phyloP scores from a whole-genome alignment of 2,888 invertebrate species.

The Aspidiotus rigidus region DNA sequence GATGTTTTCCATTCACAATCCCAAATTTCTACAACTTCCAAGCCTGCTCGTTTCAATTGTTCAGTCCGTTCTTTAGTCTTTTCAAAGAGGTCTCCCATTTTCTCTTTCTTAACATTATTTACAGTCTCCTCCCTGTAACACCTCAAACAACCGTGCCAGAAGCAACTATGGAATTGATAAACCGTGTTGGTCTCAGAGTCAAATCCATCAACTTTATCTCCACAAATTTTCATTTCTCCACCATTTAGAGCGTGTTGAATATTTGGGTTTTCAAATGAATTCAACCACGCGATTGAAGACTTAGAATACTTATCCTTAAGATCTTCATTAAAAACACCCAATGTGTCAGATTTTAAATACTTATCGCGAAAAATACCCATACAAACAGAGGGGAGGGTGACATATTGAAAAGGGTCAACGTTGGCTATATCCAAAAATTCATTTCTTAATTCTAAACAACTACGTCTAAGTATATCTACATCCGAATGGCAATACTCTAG shows the following conservation, averaged over 20 bases:
- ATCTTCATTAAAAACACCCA: too few relatives aligned
- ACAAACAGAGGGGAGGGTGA: too few relatives aligned
- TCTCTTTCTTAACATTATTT: conserved; percentile 15
- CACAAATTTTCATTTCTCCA: conserved; percentile 6
- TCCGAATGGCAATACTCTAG: too few relatives aligned
- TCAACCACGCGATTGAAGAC: too few relatives aligned
- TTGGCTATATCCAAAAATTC: too few relatives aligned
- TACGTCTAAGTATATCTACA: too few relatives aligned
- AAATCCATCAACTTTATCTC: conserved; percentile 27
- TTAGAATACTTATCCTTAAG: too few relatives aligned
- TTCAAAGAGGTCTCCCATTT: conserved; percentile 29
- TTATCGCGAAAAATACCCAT: too few relatives aligned
- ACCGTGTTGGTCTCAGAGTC: conserved; percentile 17
- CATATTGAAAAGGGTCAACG: too few relatives aligned
- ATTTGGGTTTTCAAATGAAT: too few relatives aligned
- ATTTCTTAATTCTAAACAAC: too few relatives aligned
- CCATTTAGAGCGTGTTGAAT: neutral
- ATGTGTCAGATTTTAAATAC: too few relatives aligned
- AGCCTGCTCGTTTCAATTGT: conserved; percentile 21
- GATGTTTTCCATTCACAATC: conserved; percentile 34
- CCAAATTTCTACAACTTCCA: conserved; percentile 36
- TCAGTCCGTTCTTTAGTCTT: conserved; percentile 33
- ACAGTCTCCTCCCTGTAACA: conserved; percentile 15
- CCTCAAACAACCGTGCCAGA: conserved; percentile 23
- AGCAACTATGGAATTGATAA: conserved; percentile 26